Percentiles rank a stretch among this genome's conserved stretches.
Evolutionary conservation across 2,113 vertebrate species (phyloP).

Genomic region (Megaleporinus macrocephalus): DNA sequence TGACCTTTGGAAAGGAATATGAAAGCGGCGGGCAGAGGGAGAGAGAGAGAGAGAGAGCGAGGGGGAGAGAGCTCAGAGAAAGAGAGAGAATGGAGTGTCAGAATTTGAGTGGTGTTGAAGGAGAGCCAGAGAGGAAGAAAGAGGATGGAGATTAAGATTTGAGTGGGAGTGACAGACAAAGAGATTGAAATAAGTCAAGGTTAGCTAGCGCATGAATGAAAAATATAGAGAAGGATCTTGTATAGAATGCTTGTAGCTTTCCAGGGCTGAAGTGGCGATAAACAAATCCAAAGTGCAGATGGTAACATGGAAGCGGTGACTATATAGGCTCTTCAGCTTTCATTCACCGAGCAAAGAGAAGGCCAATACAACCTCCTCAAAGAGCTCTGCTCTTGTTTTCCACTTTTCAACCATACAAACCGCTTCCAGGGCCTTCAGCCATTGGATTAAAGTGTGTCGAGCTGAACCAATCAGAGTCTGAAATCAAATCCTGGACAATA

Average conservation of each 20-base stretch:
- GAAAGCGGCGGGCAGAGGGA: neutral
- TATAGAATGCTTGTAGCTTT: neutral
- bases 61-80: neutral
- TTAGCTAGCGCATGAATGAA: neutral
- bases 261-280: constrained; percentile 3
- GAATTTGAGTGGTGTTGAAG: constrained; percentile 43
- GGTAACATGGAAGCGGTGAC: neutral
- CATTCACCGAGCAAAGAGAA: neutral
- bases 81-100: neutral
- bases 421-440: neutral
- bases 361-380: too few relatives aligned
- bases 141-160: constrained; percentile 6
- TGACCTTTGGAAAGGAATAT: constrained; percentile 29
- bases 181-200: constrained; percentile 4
- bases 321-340: neutral
- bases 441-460: neutral
- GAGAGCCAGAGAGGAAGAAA: constrained; percentile 41
- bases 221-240: neutral
- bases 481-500: too few relatives aligned
- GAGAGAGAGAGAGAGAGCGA: constrained; percentile 31
- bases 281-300: constrained; percentile 14
- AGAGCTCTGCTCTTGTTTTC: too few relatives aligned
- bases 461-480: too few relatives aligned
- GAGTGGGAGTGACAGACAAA: constrained; percentile 13
- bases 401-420: neutral